phyloP scores from a whole-genome alignment of 2,888 invertebrate genomes.

The Gymnocheta viridis region DNA sequence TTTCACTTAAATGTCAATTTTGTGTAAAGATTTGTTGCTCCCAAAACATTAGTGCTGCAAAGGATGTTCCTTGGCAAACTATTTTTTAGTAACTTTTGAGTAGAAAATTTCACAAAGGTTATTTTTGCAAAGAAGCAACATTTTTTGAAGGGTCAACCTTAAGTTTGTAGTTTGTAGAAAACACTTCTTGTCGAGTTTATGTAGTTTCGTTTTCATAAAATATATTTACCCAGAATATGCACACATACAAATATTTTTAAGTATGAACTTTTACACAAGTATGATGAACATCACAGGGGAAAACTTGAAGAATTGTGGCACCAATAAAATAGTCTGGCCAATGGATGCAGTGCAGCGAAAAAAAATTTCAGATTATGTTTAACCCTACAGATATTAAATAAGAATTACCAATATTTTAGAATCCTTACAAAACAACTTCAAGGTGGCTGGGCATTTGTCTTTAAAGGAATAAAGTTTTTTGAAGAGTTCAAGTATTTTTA shows the following conservation, averaged over 20 bases:
- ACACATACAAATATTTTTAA: background rate
- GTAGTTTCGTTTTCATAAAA: constrained; percentile 37
- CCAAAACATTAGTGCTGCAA: background rate
- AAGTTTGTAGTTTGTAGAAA: background rate
- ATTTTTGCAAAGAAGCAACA: too few relatives aligned
- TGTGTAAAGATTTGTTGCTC: constrained; percentile 21
- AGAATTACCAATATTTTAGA: too few relatives aligned
- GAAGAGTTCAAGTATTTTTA: constrained; percentile 6
- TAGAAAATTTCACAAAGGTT: background rate
- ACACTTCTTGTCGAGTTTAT: background rate
- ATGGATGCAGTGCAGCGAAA: too few relatives aligned
- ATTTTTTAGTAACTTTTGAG: background rate
- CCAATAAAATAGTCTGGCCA: too few relatives aligned
- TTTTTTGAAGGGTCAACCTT: background rate
- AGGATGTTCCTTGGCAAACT: background rate
- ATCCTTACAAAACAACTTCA: too few relatives aligned
- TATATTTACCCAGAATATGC: background rate
- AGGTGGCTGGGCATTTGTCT: too few relatives aligned
- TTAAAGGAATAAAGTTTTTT: background rate
- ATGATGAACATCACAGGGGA: too few relatives aligned
- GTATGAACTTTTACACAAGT: too few relatives aligned
- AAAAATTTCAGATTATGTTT: too few relatives aligned
- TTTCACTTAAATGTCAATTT: constrained; percentile 66
- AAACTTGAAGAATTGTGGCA: background rate
- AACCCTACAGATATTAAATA: too few relatives aligned